Base-by-base conservation (phyloP, 2,888 invertebrate genomes). In the Rhamphomyia laevipes region DNA sequence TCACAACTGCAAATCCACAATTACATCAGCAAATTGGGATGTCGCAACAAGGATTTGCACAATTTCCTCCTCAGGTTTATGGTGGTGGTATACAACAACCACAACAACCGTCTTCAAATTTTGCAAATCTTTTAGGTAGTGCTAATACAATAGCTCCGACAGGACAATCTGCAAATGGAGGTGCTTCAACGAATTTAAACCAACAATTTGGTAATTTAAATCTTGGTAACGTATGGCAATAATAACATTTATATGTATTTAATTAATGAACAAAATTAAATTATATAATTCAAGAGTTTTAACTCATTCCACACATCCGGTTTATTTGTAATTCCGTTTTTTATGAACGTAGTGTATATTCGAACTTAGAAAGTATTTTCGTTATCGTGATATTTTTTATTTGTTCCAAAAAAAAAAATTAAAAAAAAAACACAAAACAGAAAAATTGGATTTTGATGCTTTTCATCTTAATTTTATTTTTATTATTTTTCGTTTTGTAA, bases 171-270 rank as follows among this genome's bases (percentile, higher is more conserved):
- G 53, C 63, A 31, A 53, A 57, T 50, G 23, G 7, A 27, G 23
- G 23, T 27, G 23, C 23, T 27, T 60, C 66, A 45, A 56, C 63
- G 46, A 70, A 67, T 56, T 58, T 70, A 50, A 70, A 66, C 55
- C 70, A 70, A 56, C 70, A 70, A 58, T 70, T 70, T 57, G 68
- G 70, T 46, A 70, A 69, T 58, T 60, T 70, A 50, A 70, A 70
- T 60, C 65, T 70, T 53, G 70, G 70, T 43, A 70, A 70, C 61
- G 70, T 70, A 57, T 70, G 70, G 70, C 70, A 70, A 66, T 70
- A 68, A 65, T 59, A 17, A 37, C 12, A 18, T 17, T 30, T 12
- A 33, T n/a, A n/a, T n/a, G n/a, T 15, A 15, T 37, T n/a, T 37
- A 15, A 15, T 12, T 37, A 37, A 15, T 37, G 15, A 37, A 37